Evolutionary conservation across 2,797 vertebrate genomes (phyloP), one percentile per base, ranked within the genome.

Genomic region (Threskiornis aethiopicus): DNA sequence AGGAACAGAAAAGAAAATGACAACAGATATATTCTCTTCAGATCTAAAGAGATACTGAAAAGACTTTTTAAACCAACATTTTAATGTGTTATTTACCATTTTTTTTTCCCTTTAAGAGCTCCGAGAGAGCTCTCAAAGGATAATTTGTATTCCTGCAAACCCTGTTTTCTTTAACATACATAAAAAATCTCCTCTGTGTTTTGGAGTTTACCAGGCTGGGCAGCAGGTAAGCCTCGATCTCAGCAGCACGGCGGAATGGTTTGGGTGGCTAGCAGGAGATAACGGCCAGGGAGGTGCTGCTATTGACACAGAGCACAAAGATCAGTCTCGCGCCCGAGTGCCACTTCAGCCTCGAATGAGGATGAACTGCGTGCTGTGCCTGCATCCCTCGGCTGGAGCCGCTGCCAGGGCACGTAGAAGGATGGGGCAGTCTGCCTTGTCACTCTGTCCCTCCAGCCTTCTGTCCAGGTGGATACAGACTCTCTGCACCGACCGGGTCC

Each of bases 31-130:
- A 54, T 49, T 62, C 39, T 37, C 86, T 75, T 80, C 67, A 78
- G 39, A 92, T 93, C 84, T 85, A 55, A 95, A 92, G 66, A 92
- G 39, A 93, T 15, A 67, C 33, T 46, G 33, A 18, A 85, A 91
- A 92, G 37, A 86, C 46, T 77, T 72, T 91, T 87, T 35, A 95
- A 93, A 83, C 7, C 82, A 91, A 94, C 10, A 91, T 87, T 91
- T 78, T 89, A 46, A 76, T 75, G 55, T 54, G 37, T 66, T 94
- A 70, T 93, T 94, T 96, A 47, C 49, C 4, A 14, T 31, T 67
- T 46, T 54, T 44, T 54, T 58, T 66, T 49, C 5, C 16, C 55
- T 47, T 22, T 54, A 58, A 84, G 69, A 84, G 33, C 55, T 71
- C 13, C 13, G 29, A 90, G 39, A 70, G 33, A 33, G 29, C 42